phyloP scores from a whole-genome alignment of 2,113 vertebrate genomes.

The Elanoides forficatus region DNA sequence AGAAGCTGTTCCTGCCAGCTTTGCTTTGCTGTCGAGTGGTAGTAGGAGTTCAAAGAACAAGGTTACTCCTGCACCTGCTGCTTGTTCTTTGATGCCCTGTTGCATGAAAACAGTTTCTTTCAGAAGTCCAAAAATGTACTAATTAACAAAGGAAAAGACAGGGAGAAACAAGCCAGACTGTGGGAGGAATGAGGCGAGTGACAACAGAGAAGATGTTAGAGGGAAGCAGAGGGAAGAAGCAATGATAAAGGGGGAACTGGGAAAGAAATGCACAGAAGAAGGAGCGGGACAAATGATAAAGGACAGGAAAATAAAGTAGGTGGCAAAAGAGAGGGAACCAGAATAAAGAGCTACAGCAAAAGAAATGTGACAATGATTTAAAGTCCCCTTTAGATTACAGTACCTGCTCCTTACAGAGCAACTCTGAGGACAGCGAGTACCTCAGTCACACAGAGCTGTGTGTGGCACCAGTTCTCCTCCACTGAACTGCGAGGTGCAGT shows the following conservation, averaged over 20 bases:
- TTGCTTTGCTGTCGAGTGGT: neutral
- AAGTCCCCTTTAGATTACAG: neutral
- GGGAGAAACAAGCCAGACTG: neutral
- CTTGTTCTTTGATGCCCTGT: neutral
- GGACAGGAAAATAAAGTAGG: neutral
- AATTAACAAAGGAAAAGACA: conserved; percentile 20
- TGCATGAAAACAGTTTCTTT: neutral
- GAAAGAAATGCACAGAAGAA: neutral
- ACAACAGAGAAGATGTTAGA: neutral
- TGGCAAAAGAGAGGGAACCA: neutral
- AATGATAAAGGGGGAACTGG: neutral
- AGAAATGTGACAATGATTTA: neutral
- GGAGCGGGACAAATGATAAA: neutral
- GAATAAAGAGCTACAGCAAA: neutral
- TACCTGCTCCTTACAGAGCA: neutral
- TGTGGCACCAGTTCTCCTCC: neutral
- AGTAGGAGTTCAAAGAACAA: conserved; percentile 13
- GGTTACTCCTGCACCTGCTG: neutral
- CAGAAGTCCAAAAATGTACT: neutral
- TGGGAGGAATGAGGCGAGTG: neutral
- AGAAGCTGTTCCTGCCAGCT: neutral
- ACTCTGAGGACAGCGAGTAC: neutral
- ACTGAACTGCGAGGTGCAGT: neutral
- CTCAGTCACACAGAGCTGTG: neutral
- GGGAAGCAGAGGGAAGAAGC: neutral